Base-by-base conservation (phyloP, 2,888 invertebrate genomes). In the Anoncus sp. region DNA sequence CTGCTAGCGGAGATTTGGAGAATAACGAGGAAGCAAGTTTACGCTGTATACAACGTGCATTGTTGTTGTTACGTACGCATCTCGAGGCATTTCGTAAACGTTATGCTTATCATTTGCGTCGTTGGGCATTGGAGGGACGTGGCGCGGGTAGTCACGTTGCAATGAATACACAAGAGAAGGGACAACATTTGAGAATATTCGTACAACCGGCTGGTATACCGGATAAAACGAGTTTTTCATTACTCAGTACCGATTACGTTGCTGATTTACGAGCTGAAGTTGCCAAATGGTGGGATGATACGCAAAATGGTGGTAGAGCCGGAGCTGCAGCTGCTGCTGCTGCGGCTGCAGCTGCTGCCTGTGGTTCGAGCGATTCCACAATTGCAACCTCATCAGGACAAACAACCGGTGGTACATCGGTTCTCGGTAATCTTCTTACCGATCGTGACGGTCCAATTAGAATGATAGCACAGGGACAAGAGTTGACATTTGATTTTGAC, bases 401-500 rank as follows among this genome's bases (percentile, higher is more conserved):
- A n/a, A n/a, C n/a, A n/a, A n/a, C n/a, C n/a, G n/a, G n/a, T n/a
- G n/a, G n/a, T n/a, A n/a, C 85, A 10, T 94, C 94, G 1, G 95
- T 94, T 38, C 91, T 94, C 69, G 95, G 94, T 16, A 92, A 96
- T 3, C 91, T 97, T 31, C 92, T 97, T 0, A 95, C 95, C 1
- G 97, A 97, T 85, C 79, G 79, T 45, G 79, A 79, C 20, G 97
- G 97, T 0, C 97, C 97, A 0, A 94, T 98, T 65, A 93, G 98
- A 53, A 97, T 98, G 93, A 98, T 98, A 81, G 98, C 98, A 0
- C 96, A 97, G 88, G 98, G 98, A 0, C 98, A 98, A 90, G 98
- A 98, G 89, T 92, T 98, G 7, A 97, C 97, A 0, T 96, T 97
- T 3, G 98, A 98, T 86, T 96, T 96, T 85, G 98, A 98, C 89